Percentiles rank a stretch among this genome's conserved stretches.
Evolutionary conservation across 2,113 vertebrate species (phyloP).

Genomic region (Proteles cristata): DNA sequence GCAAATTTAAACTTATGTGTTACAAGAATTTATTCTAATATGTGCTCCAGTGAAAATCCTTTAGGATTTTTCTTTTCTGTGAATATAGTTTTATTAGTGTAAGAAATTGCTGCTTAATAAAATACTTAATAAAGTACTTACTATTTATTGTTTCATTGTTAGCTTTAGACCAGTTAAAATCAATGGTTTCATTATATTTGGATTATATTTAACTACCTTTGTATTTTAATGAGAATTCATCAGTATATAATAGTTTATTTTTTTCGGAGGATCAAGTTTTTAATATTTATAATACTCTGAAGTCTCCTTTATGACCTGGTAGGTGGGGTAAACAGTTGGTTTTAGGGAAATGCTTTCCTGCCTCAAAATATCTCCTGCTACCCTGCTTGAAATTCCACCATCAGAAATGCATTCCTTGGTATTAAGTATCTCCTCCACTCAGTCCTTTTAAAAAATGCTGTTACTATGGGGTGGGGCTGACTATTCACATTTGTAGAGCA

Average conservation of each 20-base stretch:
- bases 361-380: conserved; percentile 36
- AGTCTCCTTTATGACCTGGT: neutral
- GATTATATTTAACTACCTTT: neutral
- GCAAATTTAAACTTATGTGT: conserved; percentile 35
- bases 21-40: neutral
- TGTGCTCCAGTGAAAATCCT: conserved; percentile 49
- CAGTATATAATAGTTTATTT: neutral
- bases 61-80: conserved; percentile 25
- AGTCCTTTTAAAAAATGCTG: neutral
- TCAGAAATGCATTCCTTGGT: conserved; percentile 39
- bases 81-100: conserved; percentile 42
- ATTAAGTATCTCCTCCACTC: neutral
- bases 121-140: neutral
- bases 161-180: conserved; percentile 7
- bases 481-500: neutral
- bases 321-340: conserved; percentile 38
- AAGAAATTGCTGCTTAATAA: conserved; percentile 63
- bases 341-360: conserved; percentile 27
- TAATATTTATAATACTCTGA: neutral
- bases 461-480: neutral
- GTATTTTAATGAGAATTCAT: conserved; percentile 41
- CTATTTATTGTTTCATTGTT: neutral
- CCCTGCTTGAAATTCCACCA: conserved; percentile 51
- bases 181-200: conserved; percentile 4
- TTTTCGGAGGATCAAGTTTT: conserved; percentile 45